Base-by-base conservation (phyloP, 92 coral and sea anemone species). In the Nematostella vectensis region DNA sequence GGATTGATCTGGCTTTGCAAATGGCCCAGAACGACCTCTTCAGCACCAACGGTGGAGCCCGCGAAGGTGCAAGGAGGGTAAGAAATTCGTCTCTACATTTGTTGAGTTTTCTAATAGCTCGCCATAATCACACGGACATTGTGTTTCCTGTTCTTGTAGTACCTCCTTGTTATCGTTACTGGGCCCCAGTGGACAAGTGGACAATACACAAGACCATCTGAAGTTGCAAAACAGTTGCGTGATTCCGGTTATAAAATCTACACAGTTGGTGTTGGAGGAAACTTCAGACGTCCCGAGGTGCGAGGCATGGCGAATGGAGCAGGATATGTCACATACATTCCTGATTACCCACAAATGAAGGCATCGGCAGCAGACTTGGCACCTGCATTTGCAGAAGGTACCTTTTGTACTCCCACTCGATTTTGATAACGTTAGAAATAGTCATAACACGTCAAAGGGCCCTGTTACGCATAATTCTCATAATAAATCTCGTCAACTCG, bases 1-100 rank as follows among this genome's bases (percentile, higher is more conserved):
- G 88, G 44, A 52, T 76, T 22, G 76, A 70, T 54, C 6, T 28
- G 1, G 76, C 69, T 3, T 47, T 70, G 42, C 42, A 42, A 12
- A 47, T 70, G 39, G 68, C 69, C 0, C 56, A 42, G 22, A 50
- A 13, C 1, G 76, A 70, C 21, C 31, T 61, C 47, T 70, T 70
- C 30, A 61, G 68, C 25, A 28, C 3, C 6, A 33, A 43, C 17
- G 59, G 61, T 20, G 71, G 71, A 11, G 50, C 62, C 15, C 49
- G 71, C 1, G 52, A 15, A 16, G 51, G 61, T 10, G 61, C 71
- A 1, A 42, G 40, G 27, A 65, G 24, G 61, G 71, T 65, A 25
- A 42, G 43, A 26, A 3, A 33, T 33, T 33, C n/a, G n/a, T n/a
- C n/a, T n/a, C n/a, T n/a, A n/a, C n/a, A n/a, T n/a, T n/a, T n/a